Percentiles rank a stretch among this genome's conserved stretches.
Conservation (phyloP, 2,888 invertebrate species). For the Eupeodes latifasciatus region DNA sequence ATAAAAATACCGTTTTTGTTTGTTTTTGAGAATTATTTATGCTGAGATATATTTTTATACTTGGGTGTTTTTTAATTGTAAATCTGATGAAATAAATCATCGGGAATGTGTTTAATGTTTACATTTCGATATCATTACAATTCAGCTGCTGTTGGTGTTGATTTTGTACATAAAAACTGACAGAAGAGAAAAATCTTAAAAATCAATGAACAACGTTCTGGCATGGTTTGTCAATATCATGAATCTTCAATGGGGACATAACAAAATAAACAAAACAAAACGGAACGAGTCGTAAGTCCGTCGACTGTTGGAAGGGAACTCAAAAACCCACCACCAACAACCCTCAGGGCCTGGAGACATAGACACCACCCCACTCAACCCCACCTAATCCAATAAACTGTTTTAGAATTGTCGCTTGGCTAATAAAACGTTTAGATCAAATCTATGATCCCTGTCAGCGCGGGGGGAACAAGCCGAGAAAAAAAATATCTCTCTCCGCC, state of each 20-base stretch:
- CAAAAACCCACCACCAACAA: neutral
- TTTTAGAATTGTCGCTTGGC: conserved; percentile 49
- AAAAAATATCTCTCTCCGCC: neutral
- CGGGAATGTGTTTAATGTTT: conserved; percentile 67
- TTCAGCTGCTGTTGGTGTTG: conserved; percentile 44
- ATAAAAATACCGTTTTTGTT: conserved; percentile 60
- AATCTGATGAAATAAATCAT: conserved; percentile 68
- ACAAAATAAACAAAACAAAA: neutral
- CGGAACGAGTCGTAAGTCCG: neutral
- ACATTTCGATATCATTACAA: conserved; percentile 53
- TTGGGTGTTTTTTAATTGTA: neutral
- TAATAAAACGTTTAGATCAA: conserved; percentile 69
- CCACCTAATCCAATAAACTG: conserved; percentile 36
- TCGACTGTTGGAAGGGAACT: neutral
- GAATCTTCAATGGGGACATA: conserved; percentile 24
- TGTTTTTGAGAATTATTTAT: conserved; percentile 12
- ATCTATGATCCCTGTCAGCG: conserved; percentile 42
- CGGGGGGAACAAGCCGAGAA: neutral
- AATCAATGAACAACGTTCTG: conserved; percentile 54
- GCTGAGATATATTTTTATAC: conserved; percentile 1
- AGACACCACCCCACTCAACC: neutral
- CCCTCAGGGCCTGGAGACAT: neutral
- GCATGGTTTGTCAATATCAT: conserved; percentile 41
- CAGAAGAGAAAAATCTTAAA: conserved; percentile 31
- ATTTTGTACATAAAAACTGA: neutral